Base-by-base conservation (phyloP, 2,797 vertebrate genomes). In the Brachymystax lenok region DNA sequence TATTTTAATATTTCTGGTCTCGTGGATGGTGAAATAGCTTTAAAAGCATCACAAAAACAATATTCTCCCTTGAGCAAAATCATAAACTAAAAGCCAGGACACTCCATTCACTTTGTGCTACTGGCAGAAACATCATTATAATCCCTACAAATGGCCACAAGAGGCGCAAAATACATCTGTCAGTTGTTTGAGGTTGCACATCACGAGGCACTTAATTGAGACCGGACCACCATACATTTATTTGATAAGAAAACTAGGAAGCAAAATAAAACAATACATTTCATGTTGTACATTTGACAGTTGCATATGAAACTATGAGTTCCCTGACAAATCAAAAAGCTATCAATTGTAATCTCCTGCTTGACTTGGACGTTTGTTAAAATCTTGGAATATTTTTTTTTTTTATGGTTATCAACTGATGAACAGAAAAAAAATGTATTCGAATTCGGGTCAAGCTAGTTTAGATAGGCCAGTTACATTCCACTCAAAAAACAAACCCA, bases 171-270 rank as follows among this genome's bases (percentile, higher is more conserved):
- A 61, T 24, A 61, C 8, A 61, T 10, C 16, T 8, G 19, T 59
- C 5, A 3, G 21, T 13, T 46, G 21, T 68, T 67, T 68, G 16
- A 70, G n/a, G 40, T 21, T 71, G 21, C 12, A 33, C 8, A 30
- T 71, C 46, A 52, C 24, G 33, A 27, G 64, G 21, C 0, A 76
- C 14, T 12, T 30, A 0, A 3, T 35, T 7, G 30, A 73, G 35
- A 4, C 73, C 69, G 80, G 73, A 85, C 46, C 83, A 88, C 40
- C 40, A 80, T 66, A 88, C 79, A 82, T 93, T 92, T 92, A 93
- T 91, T 92, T 78, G 63, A 79, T 82, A 85, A 71, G 69, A 76
- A 61, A 85, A 80, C 79, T 51, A 28, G 67, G 69, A 76, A 71
- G 27, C 28, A 74, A 74, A 69, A 13, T 4, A 69, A 71, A 21